Base-by-base conservation (phyloP, 2,888 invertebrate species). In the Epinotia nisella region DNA sequence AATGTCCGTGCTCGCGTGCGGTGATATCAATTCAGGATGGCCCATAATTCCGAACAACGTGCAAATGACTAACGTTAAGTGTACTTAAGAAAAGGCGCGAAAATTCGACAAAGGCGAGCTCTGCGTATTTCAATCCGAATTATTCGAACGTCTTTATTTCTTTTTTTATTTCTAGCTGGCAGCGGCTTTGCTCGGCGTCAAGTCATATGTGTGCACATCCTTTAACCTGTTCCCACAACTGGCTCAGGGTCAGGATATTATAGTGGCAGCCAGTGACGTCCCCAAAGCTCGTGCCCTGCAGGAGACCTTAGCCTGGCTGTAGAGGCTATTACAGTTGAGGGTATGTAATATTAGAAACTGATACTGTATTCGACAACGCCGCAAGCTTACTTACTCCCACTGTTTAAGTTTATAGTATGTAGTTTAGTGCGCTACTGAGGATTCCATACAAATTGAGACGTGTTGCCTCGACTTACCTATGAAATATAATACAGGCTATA, bases 191-290 rank as follows among this genome's bases (percentile, higher is more conserved):
- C 83, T 96, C 9, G 97, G 97, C 55, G 95, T 97, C 79, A 95
- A 95, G 79, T 96, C 96, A 4, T 94, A 95, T 49, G 97, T 97
- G 76, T 95, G 96, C 59, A 96, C 96, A 0, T 93, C 95, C 2
- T 94, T 95, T 74, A 97, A 96, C 83, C 89, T 97, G 76, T 94
- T 95, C 80, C 96, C 96, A 0, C 90, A 93, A 76, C 82, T 94
- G 29, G 94, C 95, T 10, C 85, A 94, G 29, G 94, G 95, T 10
- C 85, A 94, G 13, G 87, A 94, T 65, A 95, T 97, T 76, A 79
- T 95, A 62, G 90, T 95, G 4, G 90, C 91, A 62, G 86, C 83
- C 9, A 94, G 92, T 5, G 90, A 94, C 64, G 80, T 94, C 0
- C 79, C 81, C 0, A 88, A 85, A 74, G 95, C 96, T 0, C 92